These are phyloP conservation scores for Corythornis vintsioides DNA, from an alignment of 2,113 vertebrate species.

Conservation along the genomic window DNA sequence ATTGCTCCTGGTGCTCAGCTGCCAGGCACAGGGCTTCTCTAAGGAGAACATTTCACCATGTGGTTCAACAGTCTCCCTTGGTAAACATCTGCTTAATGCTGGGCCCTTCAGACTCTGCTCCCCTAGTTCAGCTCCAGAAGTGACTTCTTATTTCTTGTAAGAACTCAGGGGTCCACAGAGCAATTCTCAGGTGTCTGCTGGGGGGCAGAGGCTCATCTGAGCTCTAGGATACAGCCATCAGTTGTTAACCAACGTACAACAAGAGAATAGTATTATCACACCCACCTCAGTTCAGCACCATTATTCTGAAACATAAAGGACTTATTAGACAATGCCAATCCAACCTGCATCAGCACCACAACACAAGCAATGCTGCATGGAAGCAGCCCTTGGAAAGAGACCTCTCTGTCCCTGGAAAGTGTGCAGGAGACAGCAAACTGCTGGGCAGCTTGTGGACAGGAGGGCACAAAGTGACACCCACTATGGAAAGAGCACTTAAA, in stretches of 20 bases:
- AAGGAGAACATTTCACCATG: neutral
- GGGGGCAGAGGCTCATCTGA: neutral
- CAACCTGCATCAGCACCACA: neutral
- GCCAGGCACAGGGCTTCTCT: neutral
- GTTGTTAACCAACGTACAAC: neutral
- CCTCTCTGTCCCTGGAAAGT: neutral
- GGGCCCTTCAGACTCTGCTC: neutral
- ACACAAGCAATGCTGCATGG: neutral
- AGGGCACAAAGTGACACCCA: neutral
- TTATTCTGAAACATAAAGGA: neutral
- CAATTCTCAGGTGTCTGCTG: neutral
- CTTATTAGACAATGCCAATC: neutral
- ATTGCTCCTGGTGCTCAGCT: neutral
- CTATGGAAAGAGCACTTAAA: neutral
- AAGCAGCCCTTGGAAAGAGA: neutral
- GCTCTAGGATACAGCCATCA: neutral
- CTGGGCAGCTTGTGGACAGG: neutral
- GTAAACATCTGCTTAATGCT: neutral
- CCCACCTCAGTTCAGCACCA: neutral
- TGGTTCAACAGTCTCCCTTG: neutral
- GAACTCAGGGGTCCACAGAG: neutral
- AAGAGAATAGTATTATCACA: neutral
- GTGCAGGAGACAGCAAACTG: neutral
- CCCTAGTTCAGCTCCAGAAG: neutral
- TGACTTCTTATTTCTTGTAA: constrained; percentile 1